Evolutionary conservation across 2,888 invertebrate genomes (phyloP).

Genomic region (Cataglyphis albicans): DNA sequence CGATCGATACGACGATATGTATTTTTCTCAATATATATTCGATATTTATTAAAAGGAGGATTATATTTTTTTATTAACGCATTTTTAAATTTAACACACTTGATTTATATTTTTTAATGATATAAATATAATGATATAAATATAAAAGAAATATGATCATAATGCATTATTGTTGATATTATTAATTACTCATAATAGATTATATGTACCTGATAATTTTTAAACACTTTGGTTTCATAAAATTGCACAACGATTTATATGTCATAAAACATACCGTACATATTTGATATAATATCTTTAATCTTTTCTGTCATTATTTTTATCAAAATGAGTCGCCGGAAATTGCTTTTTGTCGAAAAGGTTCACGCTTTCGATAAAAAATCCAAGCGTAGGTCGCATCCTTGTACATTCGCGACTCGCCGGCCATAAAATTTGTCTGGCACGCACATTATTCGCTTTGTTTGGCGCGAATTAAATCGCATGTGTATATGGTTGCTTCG

Average conservation of each 20-base stretch:
- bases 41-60: constrained; percentile 14
- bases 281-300: not conserved
- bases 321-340: not conserved
- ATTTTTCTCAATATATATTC: not conserved
- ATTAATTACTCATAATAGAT: not conserved
- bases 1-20: constrained; percentile 16
- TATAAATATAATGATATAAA: not conserved
- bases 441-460: constrained; percentile 56
- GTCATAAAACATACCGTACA: not conserved
- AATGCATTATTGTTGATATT: not conserved
- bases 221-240: not conserved
- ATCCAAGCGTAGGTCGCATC: constrained; percentile 39
- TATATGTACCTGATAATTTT: not conserved
- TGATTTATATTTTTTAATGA: not conserved
- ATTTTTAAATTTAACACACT: not conserved
- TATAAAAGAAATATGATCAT: not conserved
- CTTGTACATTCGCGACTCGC: constrained; percentile 21
- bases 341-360: constrained; percentile 53
- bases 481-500: constrained; percentile 18
- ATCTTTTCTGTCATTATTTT: constrained; percentile 19
- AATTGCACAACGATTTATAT: not conserved
- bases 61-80: not conserved
- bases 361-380: constrained; percentile 57
- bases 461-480: constrained; percentile 65
- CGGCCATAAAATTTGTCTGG: constrained; percentile 66